phyloP scores from a whole-genome alignment of 2,797 vertebrate genomes.

The Poecilia wingei region DNA sequence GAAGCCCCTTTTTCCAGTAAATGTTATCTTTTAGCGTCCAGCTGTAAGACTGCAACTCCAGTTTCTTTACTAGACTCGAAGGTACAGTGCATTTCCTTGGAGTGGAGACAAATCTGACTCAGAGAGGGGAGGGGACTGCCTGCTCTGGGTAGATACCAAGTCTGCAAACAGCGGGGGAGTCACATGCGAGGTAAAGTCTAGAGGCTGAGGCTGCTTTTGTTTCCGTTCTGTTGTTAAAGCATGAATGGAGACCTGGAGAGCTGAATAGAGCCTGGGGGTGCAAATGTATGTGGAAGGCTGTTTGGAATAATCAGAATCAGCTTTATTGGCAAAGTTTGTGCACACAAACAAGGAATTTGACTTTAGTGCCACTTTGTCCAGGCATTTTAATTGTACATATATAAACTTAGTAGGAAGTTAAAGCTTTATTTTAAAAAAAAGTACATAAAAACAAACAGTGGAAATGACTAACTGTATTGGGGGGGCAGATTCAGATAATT shows the following conservation, averaged over 20 bases:
- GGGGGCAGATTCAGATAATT: conserved; percentile 18
- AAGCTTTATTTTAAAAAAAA: neutral
- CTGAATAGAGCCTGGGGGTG: conserved; percentile 7
- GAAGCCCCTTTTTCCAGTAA: conserved; percentile 18
- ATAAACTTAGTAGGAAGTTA: neutral
- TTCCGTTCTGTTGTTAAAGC: conserved; percentile 31
- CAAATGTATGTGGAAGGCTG: conserved; percentile 1
- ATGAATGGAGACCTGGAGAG: conserved; percentile 26
- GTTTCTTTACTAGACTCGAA: conserved; percentile 69
- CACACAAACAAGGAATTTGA: neutral
- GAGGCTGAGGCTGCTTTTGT: conserved; percentile 40
- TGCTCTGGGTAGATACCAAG: conserved; percentile 77
- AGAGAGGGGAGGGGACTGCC: conserved; percentile 81
- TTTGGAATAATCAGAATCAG: neutral
- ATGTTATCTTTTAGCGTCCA: conserved; percentile 32
- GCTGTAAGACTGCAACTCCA: conserved; percentile 49
- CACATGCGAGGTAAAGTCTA: conserved; percentile 34
- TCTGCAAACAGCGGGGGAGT: conserved; percentile 58
- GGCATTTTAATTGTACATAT: neutral
- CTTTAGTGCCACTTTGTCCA: neutral
- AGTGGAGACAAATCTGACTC: conserved; percentile 83
- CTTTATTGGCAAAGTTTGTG: conserved; percentile 1
- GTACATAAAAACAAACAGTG: neutral
- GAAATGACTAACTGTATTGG: neutral
- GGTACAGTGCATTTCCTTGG: conserved; percentile 80